Evolutionary conservation across 2,113 vertebrate species (phyloP).

Genomic region (Gasterosteus aculeatus): DNA sequence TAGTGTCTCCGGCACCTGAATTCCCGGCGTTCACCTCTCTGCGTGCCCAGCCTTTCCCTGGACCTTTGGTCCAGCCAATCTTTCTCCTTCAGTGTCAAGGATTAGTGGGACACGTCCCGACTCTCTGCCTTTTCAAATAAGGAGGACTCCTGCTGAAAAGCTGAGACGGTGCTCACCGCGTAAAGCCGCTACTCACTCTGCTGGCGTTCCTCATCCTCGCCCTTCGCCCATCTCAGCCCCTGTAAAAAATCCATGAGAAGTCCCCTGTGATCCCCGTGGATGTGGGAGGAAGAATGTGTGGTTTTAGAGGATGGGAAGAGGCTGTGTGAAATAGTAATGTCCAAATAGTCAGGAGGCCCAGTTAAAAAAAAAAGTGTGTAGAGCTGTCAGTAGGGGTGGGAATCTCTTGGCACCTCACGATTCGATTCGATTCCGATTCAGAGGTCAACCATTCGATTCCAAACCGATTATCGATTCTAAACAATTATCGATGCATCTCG

Average conservation of each 20-base stretch:
- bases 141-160: slow-evolving; percentile 69
- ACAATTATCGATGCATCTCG: too few species aligned
- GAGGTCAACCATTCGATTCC: too few species aligned
- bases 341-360: slow-evolving; percentile 42
- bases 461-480: too few species aligned
- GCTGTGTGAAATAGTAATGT: slow-evolving; percentile 65
- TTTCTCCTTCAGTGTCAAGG: slow-evolving; percentile 61
- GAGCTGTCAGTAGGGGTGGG: slow-evolving; percentile 35
- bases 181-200: slow-evolving; percentile 59
- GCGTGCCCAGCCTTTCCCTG: slow-evolving; percentile 34
- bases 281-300: slow-evolving; percentile 53
- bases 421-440: too few species aligned
- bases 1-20: slow-evolving; percentile 30
- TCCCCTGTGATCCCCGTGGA: slow-evolving; percentile 47
- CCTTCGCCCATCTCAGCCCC: slow-evolving; percentile 44
- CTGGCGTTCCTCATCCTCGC: slow-evolving; percentile 52
- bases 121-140: slow-evolving; percentile 70
- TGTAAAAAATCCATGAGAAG: slow-evolving; percentile 58
- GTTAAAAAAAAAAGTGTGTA: slow-evolving; percentile 9
- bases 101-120: slow-evolving; percentile 77
- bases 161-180: slow-evolving; percentile 57
- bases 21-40: slow-evolving; percentile 60
- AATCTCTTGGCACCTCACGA: too few species aligned
- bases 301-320: slow-evolving; percentile 61
- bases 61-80: slow-evolving; percentile 39